These are phyloP conservation scores for Drosophila hamatofila DNA, from an alignment of 2,888 invertebrate species.

Conservation along the genomic window DNA sequence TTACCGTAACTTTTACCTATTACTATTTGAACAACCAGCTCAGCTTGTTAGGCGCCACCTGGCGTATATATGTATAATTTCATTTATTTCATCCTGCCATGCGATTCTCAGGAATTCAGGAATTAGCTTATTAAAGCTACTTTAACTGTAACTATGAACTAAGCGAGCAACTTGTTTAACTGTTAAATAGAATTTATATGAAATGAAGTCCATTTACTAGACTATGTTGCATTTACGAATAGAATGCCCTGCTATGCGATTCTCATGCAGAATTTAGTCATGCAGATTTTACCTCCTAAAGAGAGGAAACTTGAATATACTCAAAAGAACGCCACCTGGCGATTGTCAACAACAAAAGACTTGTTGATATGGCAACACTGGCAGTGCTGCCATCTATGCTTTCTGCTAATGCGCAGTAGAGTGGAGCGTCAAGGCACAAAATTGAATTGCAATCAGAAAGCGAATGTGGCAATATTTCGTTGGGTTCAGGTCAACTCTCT, in stretches of 20 bases:
- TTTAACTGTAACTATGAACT: not conserved
- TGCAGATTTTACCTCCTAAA: not conserved
- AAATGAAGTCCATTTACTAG: no score
- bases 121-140: not conserved
- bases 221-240: no score
- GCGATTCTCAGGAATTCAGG: not conserved
- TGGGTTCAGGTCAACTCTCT: slow-evolving; percentile 41
- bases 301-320: not conserved
- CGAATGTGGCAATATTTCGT: slow-evolving; percentile 21
- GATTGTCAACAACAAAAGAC: not conserved
- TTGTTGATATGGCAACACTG: slow-evolving; percentile 27
- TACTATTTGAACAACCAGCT: not conserved
- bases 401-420: slow-evolving; percentile 47
- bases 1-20: not conserved
- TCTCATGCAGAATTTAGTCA: not conserved
- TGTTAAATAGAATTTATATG: not conserved
- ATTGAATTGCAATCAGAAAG: slow-evolving; percentile 19
- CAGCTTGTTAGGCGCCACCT: not conserved
- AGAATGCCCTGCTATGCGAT: not conserved
- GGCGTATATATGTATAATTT: not conserved
- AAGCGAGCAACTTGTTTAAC: not conserved
- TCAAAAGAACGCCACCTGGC: slow-evolving; percentile 28
- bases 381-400: slow-evolving; percentile 37
- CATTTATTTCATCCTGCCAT: not conserved
- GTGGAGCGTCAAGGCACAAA: not conserved